Evolutionary conservation across 2,888 invertebrate genomes (phyloP).

Genomic region (Amphiduros pacificus): DNA sequence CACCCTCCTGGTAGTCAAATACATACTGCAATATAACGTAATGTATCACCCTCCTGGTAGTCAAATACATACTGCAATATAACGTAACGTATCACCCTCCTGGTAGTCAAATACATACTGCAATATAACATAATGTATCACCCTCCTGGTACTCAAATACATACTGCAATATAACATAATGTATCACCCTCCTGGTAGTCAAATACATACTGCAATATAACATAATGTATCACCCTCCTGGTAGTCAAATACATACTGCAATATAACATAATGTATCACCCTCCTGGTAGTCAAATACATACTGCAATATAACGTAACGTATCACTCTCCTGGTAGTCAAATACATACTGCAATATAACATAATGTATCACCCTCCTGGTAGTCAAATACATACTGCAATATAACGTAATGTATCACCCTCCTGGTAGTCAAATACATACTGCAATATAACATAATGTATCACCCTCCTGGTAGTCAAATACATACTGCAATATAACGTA

Average conservation of each 20-base stretch:
- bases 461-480: conserved; percentile 60
- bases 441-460: conserved; percentile 63
- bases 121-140: conserved; percentile 4
- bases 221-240: not conserved
- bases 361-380: conserved; percentile 58
- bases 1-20: conserved; percentile 60
- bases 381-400: conserved; percentile 61
- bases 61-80: no score
- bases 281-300: conserved; percentile 60
- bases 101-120: conserved; percentile 62
- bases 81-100: conserved; percentile 60
- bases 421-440: no score
- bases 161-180: conserved; percentile 64
- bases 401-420: not conserved
- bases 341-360: conserved; percentile 64
- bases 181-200: conserved; percentile 59
- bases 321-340: no score
- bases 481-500: conserved; percentile 50
- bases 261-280: conserved; percentile 63
- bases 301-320: conserved; percentile 40
- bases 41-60: no score
- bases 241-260: no score
- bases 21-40: conserved; percentile 50
- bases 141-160: no score
- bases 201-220: conserved; percentile 58